phyloP scores from a whole-genome alignment of 1,140 invertebrate genomes.

The Drosophila azteca region DNA sequence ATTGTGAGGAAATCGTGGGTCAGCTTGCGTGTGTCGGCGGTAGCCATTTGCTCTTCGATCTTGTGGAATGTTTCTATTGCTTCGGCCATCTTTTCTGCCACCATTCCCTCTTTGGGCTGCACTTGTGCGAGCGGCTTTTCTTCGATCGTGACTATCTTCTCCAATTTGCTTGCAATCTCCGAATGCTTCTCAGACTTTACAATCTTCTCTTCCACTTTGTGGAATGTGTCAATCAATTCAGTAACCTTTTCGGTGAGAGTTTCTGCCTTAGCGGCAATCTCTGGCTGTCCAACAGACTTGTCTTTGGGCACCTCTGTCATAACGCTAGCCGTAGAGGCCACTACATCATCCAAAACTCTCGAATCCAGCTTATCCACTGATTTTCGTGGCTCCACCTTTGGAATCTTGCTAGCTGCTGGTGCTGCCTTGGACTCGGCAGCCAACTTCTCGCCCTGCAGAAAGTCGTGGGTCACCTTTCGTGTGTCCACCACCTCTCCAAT shows the following conservation, averaged over 20 bases:
- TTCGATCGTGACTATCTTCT: constrained; percentile 5
- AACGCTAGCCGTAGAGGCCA: constrained; percentile 57
- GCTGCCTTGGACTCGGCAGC: constrained; percentile 48
- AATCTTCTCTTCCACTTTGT: constrained; percentile 64
- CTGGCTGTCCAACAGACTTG: constrained; percentile 25
- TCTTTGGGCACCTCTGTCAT: constrained; percentile 59
- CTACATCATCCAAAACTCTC: constrained; percentile 57
- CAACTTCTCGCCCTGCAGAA: constrained; percentile 63
- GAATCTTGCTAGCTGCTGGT: constrained; percentile 67
- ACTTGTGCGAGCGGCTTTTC: background rate
- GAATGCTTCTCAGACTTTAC: constrained; percentile 50
- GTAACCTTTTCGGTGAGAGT: constrained; percentile 55
- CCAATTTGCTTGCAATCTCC: constrained; percentile 41
- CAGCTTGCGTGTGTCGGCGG: constrained; percentile 49
- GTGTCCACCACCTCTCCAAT: constrained; percentile 51
- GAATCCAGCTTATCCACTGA: constrained; percentile 53
- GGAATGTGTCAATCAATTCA: constrained; percentile 67
- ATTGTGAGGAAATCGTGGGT: constrained; percentile 74
- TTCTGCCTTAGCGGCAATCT: constrained; percentile 59
- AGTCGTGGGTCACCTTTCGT: constrained; percentile 72
- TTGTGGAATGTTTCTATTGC: constrained; percentile 65
- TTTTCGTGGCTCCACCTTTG: constrained; percentile 70
- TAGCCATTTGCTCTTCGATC: constrained; percentile 63
- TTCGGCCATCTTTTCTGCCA: constrained; percentile 59
- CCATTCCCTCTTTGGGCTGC: constrained; percentile 43